phyloP scores from a whole-genome alignment of 2,888 invertebrate species.

The Drosophila meridiana region DNA sequence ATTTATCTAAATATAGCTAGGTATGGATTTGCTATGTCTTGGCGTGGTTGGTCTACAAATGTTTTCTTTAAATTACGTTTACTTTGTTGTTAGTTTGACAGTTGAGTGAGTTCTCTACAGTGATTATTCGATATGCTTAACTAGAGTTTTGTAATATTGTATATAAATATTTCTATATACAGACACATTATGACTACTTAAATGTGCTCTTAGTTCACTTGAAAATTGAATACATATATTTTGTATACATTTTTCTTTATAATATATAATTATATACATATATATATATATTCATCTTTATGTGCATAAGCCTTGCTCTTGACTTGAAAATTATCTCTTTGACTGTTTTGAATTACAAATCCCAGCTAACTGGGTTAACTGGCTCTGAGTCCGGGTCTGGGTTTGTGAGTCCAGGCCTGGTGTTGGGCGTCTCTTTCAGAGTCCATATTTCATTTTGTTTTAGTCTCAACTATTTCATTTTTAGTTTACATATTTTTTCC shows the following conservation, averaged over 20 bases:
- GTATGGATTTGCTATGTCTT: background rate
- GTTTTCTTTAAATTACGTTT: background rate
- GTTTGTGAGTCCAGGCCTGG: background rate
- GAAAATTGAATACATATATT: background rate
- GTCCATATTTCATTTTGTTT: slow-evolving; percentile 28
- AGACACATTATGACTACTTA: background rate
- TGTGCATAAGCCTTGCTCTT: background rate
- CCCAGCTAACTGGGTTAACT: slow-evolving; percentile 20
- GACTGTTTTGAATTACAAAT: slow-evolving; percentile 12
- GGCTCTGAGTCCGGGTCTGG: background rate
- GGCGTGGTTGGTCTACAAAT: background rate
- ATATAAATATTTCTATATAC: background rate
- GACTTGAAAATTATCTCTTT: background rate
- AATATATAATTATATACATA: background rate
- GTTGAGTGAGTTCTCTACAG: background rate
- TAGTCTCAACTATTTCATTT: slow-evolving; percentile 27
- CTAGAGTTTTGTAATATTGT: background rate
- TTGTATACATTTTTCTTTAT: background rate
- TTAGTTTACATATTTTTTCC: slow-evolving; percentile 7
- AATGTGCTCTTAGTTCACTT: background rate
- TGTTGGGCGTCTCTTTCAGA: background rate
- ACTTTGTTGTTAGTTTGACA: background rate
- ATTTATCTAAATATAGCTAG: background rate
- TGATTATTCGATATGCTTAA: background rate
- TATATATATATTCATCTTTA: background rate